Evolutionary conservation across 2,888 invertebrate species (phyloP), one percentile per base, ranked within the genome.

Genomic region (Chloroclysta siterata): DNA sequence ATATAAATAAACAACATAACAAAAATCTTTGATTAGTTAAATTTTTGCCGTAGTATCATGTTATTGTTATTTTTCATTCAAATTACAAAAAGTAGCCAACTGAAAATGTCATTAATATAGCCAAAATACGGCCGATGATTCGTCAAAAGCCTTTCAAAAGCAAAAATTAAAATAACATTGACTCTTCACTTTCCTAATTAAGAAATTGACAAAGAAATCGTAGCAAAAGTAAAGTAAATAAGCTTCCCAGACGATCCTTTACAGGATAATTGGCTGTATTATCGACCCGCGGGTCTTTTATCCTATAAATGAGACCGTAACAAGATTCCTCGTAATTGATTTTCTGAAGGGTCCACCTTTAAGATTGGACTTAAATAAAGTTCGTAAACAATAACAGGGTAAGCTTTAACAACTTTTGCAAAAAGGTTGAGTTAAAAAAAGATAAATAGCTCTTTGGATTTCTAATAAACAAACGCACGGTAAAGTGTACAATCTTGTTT

Each of bases 321-420:
- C 72, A 75, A 73, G 71, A 76, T 77, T 69, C 67, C 22, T 59
- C 65, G 65, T 76, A 77, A 77, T 76, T 75, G 75, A 75, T 76
- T 77, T 75, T 69, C 67, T 73, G 76, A 75, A 70, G 58, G 70
- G 71, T 70, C 68, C n/a, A n/a, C 73, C 72, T 72, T 74, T 70
- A 72, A 66, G 69, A 76, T 72, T 72, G 61, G 68, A 72, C 65
- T 68, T 73, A 73, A 66, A 70, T 64, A 70, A 72, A 63, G 46
- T 57, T 59, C 14, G 48, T 42, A 41, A 62, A 55, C 55, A 61
- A 60, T 41, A 48, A 33, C 28, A 46, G 52, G 14, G 44, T 54
- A 55, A 41, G 54, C 62, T 46, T 42, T 36, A 14, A n/a, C 48
- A 28, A n/a, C 36, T 58, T 42, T 36, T 44, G 29, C 57, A 13